These are phyloP conservation scores for Hybos culiciformis DNA, from an alignment of 2,888 invertebrate genomes.

Conservation along the genomic window DNA sequence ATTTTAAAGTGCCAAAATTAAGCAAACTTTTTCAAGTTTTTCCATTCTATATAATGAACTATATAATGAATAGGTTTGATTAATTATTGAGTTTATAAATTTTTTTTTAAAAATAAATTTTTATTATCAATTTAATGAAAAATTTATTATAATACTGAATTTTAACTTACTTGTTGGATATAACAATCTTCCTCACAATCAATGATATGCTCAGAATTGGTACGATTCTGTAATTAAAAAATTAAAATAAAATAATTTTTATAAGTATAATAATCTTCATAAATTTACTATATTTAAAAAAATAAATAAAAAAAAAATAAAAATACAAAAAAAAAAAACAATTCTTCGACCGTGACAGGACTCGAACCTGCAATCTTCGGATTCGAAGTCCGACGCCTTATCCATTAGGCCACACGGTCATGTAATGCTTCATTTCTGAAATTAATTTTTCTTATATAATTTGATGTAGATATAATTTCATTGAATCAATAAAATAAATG, in stretches of 20 bases:
- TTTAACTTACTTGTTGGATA: neutral
- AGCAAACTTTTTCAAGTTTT: too few relatives aligned
- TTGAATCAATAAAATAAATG: too few relatives aligned
- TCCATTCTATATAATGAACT: too few relatives aligned
- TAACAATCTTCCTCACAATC: neutral
- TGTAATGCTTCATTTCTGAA: too few relatives aligned
- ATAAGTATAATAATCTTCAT: neutral
- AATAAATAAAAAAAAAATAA: neutral
- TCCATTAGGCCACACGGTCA: constrained; percentile 39
- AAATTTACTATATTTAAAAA: neutral
- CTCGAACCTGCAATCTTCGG: constrained; percentile 40
- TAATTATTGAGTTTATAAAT: too few relatives aligned
- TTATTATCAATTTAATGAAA: too few relatives aligned
- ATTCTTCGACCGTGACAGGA: constrained; percentile 35
- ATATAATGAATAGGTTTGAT: too few relatives aligned
- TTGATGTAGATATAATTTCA: too few relatives aligned
- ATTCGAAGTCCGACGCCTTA: constrained; percentile 39
- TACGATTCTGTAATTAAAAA: neutral
- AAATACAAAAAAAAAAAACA: constrained; percentile 12
- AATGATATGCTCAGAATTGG: neutral
- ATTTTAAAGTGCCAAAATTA: too few relatives aligned
- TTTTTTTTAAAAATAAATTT: too few relatives aligned
- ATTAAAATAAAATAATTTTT: neutral
- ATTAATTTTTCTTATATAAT: too few relatives aligned
- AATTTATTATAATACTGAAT: too few relatives aligned